Base-by-base conservation (phyloP, 1,140 invertebrate genomes). In the Micrasema longulum region DNA sequence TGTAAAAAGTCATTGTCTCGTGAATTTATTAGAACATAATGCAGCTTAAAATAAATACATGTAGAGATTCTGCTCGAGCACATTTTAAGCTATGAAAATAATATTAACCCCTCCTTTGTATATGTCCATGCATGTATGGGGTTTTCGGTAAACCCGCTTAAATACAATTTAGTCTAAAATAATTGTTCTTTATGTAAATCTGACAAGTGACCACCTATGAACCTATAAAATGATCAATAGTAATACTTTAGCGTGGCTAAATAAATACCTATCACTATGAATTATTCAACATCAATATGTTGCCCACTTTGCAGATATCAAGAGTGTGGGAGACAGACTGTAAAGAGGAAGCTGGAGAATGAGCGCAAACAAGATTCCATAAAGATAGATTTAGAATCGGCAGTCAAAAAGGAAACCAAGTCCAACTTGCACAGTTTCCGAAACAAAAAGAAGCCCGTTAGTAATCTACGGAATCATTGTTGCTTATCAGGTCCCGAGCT, bases 271-370 rank as follows among this genome's bases (percentile, higher is more conserved):
- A 65, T 65, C 23, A 65, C 14, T 38, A 67, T 41, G 26, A 67
- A 20, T 41, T 69, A 69, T 69, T 69, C 23, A 69, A 62, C 68
- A 47, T 36, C 68, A 62, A 23, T 62, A 23, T 69, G 31, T 69
- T 69, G 57, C 38, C 52, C 68, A 35, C 53, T 69, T 69, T 69
- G 36, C 68, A 69, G 68, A 69, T 69, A 47, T 41, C 68, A 62
- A 50, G 68, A 69, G 16, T 62, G 68, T 62, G 57, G 43, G 63
- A 60, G 57, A 43, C 36, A 63, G 22, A 22, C 14, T n/a, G n/a
- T n/a, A 9, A 63, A 57, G 53, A 57, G 53, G 57, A 63, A 45
- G 36, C 38, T n/a, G 38, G 57, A 62, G 16, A 26, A 7, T 12
- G 57, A 43, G 5, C 16, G 38, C 57, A 62, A 41, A 7, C 57